Evolutionary conservation across 2,113 vertebrate species (phyloP), one percentile per base, ranked within the genome.

Genomic region (Dipodomys spectabilis): DNA sequence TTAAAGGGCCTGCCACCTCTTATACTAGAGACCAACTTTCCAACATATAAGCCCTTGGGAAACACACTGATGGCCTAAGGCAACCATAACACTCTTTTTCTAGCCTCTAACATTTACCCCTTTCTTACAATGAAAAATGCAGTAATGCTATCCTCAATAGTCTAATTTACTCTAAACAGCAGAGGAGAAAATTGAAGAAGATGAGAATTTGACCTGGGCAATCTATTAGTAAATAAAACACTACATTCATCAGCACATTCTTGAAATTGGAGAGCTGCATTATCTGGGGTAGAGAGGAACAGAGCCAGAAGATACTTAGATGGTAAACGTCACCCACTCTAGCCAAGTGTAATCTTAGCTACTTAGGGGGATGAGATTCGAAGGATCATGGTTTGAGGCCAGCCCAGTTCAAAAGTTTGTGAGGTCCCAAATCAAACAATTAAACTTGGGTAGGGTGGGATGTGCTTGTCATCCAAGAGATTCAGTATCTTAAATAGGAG

Each of bases 111-210:
- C 11, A 2, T 72, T 19, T 12, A 30, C 19, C 57, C 60, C 23
- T 19, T 81, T 74, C 68, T 65, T n/a, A 57, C 28, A 67, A 57
- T 39, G 68, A 16, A n/a, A 79, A 35, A 74, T 67, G n/a, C 6
- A 64, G 44, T 81, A 27, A 74, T 74, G 49, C 44, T 10, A 20
- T 75, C n/a, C 64, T 69, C 32, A 78, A 23, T 68, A 71, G 67
- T 94, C 20, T 27, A 11, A 28, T 91, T 86, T 86, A 35, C 44
- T 94, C 11, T 30, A 80, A 91, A 81, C 8, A 73, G n/a, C 19
- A 84, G 7, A 89, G 86, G 80, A 88, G 19, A 83, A 28, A 11
- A n/a, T 49, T 72, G 39, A 32, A 93, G 25, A 30, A 32, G 49
- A 87, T 93, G 82, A 77, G 27, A 84, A 65, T 73, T 73, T 67